phyloP scores from a whole-genome alignment of 2,113 vertebrate species.

The Turdus rufiventris region DNA sequence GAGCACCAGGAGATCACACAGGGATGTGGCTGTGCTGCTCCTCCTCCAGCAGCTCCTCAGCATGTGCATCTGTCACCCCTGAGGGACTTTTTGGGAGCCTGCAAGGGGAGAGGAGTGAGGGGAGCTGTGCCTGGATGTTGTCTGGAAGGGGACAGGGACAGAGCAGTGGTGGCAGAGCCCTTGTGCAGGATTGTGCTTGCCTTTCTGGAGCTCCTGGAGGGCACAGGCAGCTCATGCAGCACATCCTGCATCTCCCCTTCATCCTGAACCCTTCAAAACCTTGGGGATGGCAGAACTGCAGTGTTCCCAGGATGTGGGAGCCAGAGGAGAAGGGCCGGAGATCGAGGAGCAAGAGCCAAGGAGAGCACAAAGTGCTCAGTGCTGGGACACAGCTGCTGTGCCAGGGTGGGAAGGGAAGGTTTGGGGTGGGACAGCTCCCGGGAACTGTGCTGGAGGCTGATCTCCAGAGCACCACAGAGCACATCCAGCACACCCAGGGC shows the following conservation, averaged over 20 bases:
- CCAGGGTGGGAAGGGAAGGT: rapidly evolving
- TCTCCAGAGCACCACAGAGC: neutral
- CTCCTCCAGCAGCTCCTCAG: neutral
- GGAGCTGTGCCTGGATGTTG: neutral
- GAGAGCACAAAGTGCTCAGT: neutral
- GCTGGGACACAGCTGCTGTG: neutral
- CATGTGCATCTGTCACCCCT: neutral
- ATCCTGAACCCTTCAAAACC: neutral
- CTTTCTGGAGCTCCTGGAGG: neutral
- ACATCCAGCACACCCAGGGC: rapidly evolving
- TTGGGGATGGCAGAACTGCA: neutral
- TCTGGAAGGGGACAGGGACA: neutral
- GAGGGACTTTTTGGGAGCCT: neutral
- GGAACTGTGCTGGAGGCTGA: neutral
- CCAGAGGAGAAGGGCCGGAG: rapidly evolving
- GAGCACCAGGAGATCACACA: slow-evolving; percentile 6
- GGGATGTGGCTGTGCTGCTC: neutral
- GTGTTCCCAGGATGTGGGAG: rapidly evolving
- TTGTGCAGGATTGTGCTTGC: rapidly evolving
- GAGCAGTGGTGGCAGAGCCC: rapidly evolving
- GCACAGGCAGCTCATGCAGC: rapidly evolving
- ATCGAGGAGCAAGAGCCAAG: rapidly evolving
- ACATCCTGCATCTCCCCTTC: neutral
- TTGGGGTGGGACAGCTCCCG: neutral
- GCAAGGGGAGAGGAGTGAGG: neutral